Evolutionary conservation across 2,888 invertebrate genomes (phyloP).

Genomic region (Hypsopygia costalis): DNA sequence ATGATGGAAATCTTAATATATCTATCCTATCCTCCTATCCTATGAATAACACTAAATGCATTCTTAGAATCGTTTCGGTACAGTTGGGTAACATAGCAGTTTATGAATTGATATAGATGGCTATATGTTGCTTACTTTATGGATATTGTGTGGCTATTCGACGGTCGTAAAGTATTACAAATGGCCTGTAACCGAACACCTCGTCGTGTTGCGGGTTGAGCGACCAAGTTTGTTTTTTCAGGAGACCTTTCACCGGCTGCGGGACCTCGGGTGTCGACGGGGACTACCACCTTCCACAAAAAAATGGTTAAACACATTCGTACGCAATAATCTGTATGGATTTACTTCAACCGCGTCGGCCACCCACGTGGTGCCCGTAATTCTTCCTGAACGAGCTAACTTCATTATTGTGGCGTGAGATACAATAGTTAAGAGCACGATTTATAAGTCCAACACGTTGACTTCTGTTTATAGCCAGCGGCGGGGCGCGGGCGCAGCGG

Average conservation of each 20-base stretch:
- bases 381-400: slow-evolving; percentile 79
- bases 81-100: too few species aligned
- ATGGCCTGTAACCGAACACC: slow-evolving; percentile 34
- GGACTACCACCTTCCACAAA: slow-evolving; percentile 60
- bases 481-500: slow-evolving; percentile 61
- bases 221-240: slow-evolving; percentile 65
- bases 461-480: slow-evolving; percentile 79
- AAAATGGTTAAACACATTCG: slow-evolving; percentile 61
- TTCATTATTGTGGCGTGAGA: slow-evolving; percentile 80
- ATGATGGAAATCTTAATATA: too few species aligned
- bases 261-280: slow-evolving; percentile 51
- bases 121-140: slow-evolving; percentile 12
- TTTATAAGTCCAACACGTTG: slow-evolving; percentile 80
- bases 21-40: too few species aligned
- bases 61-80: too few species aligned
- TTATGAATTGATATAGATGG: not conserved
- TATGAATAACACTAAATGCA: too few species aligned
- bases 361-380: slow-evolving; percentile 77
- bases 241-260: slow-evolving; percentile 58
- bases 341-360: slow-evolving; percentile 62
- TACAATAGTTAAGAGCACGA: slow-evolving; percentile 80
- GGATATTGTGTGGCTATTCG: slow-evolving; percentile 6
- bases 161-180: slow-evolving; percentile 1
- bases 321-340: slow-evolving; percentile 71
- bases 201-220: slow-evolving; percentile 23